Conservation (phyloP, 30 jellyfish, hydroid and myxozoan genomes). For the Cassiopea andromeda region DNA sequence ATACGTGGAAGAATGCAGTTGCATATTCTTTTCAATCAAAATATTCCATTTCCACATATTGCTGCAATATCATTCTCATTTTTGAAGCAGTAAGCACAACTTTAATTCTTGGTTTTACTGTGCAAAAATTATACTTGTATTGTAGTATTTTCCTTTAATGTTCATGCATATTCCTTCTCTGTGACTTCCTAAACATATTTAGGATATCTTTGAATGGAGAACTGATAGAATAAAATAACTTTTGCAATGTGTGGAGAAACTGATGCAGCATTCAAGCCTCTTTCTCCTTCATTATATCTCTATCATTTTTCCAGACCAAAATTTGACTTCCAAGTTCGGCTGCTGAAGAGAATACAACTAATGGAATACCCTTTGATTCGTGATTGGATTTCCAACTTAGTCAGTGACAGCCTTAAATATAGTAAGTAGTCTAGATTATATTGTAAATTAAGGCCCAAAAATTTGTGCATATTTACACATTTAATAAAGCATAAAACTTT, state of each 20-base stretch:
- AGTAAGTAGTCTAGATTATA: constrained; percentile 45
- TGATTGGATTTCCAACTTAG: constrained; percentile 92
- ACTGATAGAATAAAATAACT: too few species aligned
- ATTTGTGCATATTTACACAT: too few species aligned
- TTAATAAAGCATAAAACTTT: too few species aligned
- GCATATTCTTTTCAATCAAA: constrained; percentile 81
- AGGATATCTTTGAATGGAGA: too few species aligned
- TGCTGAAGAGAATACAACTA: constrained; percentile 80
- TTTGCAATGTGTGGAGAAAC: too few species aligned
- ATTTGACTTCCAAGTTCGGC: constrained; percentile 78
- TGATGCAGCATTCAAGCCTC: too few species aligned
- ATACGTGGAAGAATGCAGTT: constrained; percentile 96
- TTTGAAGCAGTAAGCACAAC: constrained; percentile 76
- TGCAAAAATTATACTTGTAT: background rate
- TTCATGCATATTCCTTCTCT: too few species aligned
- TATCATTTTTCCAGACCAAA: constrained; percentile 81
- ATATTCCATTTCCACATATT: constrained; percentile 94
- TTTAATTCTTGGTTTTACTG: background rate
- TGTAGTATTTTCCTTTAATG: background rate
- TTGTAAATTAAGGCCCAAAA: too few species aligned
- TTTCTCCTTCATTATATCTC: background rate
- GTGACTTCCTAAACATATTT: too few species aligned
- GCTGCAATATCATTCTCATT: constrained; percentile 94
- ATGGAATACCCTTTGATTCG: constrained; percentile 95
- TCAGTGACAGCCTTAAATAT: constrained; percentile 84